Evolutionary conservation across 2,113 vertebrate genomes (phyloP).

Genomic region (Psilopogon haemacephalus): DNA sequence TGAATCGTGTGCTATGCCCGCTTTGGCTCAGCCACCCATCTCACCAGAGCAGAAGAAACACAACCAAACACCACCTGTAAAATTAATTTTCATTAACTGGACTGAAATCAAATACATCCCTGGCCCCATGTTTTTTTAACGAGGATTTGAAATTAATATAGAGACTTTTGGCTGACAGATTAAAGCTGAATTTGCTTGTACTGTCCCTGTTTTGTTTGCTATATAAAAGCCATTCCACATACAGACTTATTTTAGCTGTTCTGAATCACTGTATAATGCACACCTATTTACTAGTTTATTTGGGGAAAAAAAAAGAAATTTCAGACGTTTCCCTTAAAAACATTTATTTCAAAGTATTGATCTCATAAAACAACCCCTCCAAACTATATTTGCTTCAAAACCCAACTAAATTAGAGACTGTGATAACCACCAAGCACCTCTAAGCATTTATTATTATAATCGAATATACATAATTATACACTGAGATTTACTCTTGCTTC

Average conservation of each 20-base stretch:
- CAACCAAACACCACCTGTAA: slow-evolving; percentile 61
- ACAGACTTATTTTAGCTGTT: background rate
- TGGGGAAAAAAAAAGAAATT: background rate
- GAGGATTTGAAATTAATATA: background rate
- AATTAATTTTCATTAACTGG: slow-evolving; percentile 47
- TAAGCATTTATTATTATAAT: slow-evolving; percentile 70
- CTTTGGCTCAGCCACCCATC: slow-evolving; percentile 61
- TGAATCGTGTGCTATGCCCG: background rate
- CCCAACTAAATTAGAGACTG: slow-evolving; percentile 54
- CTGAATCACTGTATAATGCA: background rate
- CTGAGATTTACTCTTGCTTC: slow-evolving; percentile 67
- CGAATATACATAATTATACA: slow-evolving; percentile 67
- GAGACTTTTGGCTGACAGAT: background rate
- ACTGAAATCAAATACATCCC: background rate
- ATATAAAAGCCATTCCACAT: background rate
- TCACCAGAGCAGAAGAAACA: slow-evolving; percentile 60
- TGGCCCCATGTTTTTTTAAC: background rate
- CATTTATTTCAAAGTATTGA: slow-evolving; percentile 7
- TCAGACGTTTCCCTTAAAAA: background rate
- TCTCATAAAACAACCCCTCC: background rate
- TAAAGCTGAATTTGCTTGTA: background rate
- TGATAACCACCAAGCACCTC: slow-evolving; percentile 66
- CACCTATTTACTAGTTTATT: slow-evolving; percentile 31
- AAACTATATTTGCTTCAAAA: slow-evolving; percentile 67
- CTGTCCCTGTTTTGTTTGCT: slow-evolving; percentile 18